Percentiles rank a stretch among this genome's conserved stretches.
Evolutionary conservation across 2,888 invertebrate genomes (phyloP).

Genomic region (Lithophane semibrunnea): DNA sequence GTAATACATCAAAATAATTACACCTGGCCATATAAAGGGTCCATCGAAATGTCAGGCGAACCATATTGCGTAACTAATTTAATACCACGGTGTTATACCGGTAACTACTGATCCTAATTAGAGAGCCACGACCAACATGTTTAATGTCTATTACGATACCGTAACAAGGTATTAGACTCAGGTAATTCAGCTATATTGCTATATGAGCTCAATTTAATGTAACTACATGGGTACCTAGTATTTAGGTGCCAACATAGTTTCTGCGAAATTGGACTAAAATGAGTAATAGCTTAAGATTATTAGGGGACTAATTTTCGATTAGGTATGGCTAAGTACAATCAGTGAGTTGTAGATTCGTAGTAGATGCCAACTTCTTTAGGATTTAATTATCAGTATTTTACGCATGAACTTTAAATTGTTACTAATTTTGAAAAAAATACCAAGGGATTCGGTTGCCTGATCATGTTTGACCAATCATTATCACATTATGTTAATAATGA

Average conservation of each 20-base stretch:
- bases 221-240: slow-evolving; percentile 32
- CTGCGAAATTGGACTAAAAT: slow-evolving; percentile 28
- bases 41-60: slow-evolving; percentile 48
- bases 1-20: slow-evolving; percentile 37
- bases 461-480: slow-evolving; percentile 38
- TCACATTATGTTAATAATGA: slow-evolving; percentile 42
- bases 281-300: slow-evolving; percentile 11
- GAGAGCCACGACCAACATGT: slow-evolving; percentile 53
- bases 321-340: neutral
- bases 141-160: slow-evolving; percentile 58
- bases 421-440: neutral
- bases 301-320: slow-evolving; percentile 23
- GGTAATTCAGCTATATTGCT: slow-evolving; percentile 42
- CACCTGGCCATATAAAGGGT: slow-evolving; percentile 15
- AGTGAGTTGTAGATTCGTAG: too few species aligned
- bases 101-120: slow-evolving; percentile 56
- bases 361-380: neutral
- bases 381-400: neutral
- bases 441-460: neutral
- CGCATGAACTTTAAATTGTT: neutral
- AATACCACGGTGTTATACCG: slow-evolving; percentile 45
- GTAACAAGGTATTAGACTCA: slow-evolving; percentile 54
- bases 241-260: slow-evolving; percentile 50
- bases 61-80: slow-evolving; percentile 56
- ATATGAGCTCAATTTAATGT: slow-evolving; percentile 33